Percentiles rank a stretch among this genome's conserved stretches.
Conservation (phyloP, 1,140 invertebrate species). For the Carposina sasakii region DNA sequence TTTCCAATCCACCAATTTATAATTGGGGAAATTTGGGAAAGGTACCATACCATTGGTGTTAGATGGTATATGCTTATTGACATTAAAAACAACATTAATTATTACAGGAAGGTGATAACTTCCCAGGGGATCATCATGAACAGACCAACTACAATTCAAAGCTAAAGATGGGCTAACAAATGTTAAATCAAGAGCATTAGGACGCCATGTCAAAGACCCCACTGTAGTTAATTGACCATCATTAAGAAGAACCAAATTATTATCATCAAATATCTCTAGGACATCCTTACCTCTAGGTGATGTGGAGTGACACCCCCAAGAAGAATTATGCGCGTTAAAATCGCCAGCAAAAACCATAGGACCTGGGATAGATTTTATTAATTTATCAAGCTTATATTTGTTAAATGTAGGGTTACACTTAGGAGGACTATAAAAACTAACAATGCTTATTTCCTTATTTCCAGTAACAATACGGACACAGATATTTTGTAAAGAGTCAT, state of each 20-base stretch:
- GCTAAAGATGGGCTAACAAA: conserved; percentile 8
- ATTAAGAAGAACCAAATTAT: conserved; percentile 15
- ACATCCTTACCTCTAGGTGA: conserved; percentile 4
- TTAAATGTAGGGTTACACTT: conserved; percentile 10
- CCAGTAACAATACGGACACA: not conserved
- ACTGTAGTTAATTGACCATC: conserved; percentile 14
- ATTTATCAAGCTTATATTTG: conserved; percentile 16
- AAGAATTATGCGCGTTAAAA: conserved; percentile 21
- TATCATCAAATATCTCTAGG: conserved; percentile 10
- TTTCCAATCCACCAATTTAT: not conserved
- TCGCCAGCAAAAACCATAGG: conserved; percentile 24
- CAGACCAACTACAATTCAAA: conserved; percentile 10
- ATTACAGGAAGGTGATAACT: conserved; percentile 18
- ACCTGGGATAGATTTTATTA: conserved; percentile 18
- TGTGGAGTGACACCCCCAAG: conserved; percentile 15
- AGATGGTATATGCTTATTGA: not conserved
- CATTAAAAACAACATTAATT: conserved; percentile 6
- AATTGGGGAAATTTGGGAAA: not conserved
- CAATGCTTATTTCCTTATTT: conserved; percentile 10
- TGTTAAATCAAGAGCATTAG: conserved; percentile 18
- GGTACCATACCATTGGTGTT: not conserved
- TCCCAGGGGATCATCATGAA: conserved; percentile 15
- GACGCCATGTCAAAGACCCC: conserved; percentile 12
- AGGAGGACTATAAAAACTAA: conserved; percentile 12
- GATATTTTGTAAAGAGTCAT: conserved; percentile 3